Conservation (phyloP, 2,888 invertebrate species). For the Tyria jacobaeae region DNA sequence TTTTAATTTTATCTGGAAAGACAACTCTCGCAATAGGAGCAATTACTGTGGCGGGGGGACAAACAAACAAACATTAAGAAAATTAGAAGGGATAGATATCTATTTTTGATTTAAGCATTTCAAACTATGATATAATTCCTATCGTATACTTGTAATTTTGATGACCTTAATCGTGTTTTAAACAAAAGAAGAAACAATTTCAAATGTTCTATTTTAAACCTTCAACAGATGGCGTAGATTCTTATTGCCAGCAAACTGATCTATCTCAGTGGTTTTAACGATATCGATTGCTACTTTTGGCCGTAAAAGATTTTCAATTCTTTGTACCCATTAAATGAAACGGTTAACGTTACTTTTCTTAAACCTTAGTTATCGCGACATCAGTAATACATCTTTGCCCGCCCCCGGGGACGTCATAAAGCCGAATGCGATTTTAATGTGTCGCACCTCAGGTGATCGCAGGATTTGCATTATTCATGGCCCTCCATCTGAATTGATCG, state of each 20-base stretch:
- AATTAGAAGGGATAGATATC: too few relatives aligned
- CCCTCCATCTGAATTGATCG: conserved; percentile 49
- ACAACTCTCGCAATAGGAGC: too few relatives aligned
- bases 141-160: too few relatives aligned
- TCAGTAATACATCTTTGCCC: conserved; percentile 53
- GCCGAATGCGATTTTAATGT: conserved; percentile 78
- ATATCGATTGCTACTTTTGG: background rate
- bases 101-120: too few relatives aligned
- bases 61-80: too few relatives aligned
- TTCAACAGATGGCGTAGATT: background rate
- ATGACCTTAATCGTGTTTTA: background rate
- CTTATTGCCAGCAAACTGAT: background rate
- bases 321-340: background rate
- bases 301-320: background rate
- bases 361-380: conserved; percentile 53
- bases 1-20: too few relatives aligned
- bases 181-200: background rate
- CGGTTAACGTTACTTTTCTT: conserved; percentile 36
- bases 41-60: too few relatives aligned
- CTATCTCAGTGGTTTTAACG: background rate
- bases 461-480: conserved; percentile 74
- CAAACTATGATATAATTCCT: background rate
- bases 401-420: conserved; percentile 60
- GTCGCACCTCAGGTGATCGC: conserved; percentile 70
- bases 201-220: background rate